Conservation (phyloP, 2,113 vertebrate genomes). For the Serinus canaria region DNA sequence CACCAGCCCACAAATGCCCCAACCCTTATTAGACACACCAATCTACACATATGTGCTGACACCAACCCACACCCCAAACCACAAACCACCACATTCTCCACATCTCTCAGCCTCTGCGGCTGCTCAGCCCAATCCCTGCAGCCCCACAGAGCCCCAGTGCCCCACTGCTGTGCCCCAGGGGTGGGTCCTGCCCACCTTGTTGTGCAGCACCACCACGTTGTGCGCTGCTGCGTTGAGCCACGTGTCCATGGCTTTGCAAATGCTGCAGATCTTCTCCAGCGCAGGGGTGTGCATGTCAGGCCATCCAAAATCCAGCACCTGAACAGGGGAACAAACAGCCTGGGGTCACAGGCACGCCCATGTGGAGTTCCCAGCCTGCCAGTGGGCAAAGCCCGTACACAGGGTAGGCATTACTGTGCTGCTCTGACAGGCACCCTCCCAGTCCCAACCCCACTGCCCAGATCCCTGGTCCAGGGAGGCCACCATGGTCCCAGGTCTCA, state of each 20-base stretch:
- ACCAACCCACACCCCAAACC: background rate
- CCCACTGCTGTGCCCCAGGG: accelerated
- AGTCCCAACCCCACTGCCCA: background rate
- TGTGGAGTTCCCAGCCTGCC: accelerated
- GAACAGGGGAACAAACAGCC: background rate
- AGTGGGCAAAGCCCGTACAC: accelerated
- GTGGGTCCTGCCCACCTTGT: conserved; percentile 79
- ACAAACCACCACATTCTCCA: background rate
- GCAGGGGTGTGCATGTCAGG: conserved; percentile 95
- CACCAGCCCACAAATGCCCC: accelerated
- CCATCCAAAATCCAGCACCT: conserved; percentile 98
- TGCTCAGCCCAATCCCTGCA: background rate
- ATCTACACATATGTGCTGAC: accelerated
- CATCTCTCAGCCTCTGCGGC: background rate
- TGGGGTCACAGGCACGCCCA: background rate
- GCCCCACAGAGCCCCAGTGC: accelerated
- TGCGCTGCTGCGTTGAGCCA: conserved; percentile 89
- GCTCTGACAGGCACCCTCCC: background rate
- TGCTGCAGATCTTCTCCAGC: conserved; percentile 96
- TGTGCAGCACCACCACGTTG: conserved; percentile 95
- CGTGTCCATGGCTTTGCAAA: conserved; percentile 98
- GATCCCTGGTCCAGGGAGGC: background rate
- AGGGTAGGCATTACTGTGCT: background rate
- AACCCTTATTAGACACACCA: background rate
- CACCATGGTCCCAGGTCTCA: background rate